A percentile compares a stretch with the other conserved stretches of the same genome.
Conservation (phyloP, 2,888 invertebrate species). For the Lithophane semibrunnea region DNA sequence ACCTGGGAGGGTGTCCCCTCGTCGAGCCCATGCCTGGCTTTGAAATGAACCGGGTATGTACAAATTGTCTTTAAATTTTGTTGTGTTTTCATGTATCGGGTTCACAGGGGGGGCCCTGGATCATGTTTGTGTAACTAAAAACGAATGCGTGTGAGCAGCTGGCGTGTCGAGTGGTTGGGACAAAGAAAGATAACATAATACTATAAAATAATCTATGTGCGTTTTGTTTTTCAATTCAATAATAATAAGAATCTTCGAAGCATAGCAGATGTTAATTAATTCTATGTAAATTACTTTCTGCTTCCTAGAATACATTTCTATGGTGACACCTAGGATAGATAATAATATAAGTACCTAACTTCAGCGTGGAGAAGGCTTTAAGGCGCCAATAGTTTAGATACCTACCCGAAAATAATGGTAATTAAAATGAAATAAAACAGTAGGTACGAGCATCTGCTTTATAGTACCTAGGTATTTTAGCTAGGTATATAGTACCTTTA, state of each 20-base stretch:
- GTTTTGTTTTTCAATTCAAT: conserved; percentile 11
- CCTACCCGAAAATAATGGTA: no score
- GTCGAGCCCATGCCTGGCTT: conserved; percentile 94
- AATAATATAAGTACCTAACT: no score
- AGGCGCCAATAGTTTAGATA: no score
- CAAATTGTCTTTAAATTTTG: conserved; percentile 2
- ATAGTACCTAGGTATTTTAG: not conserved
- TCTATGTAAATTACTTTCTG: conserved; percentile 5
- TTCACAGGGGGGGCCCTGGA: conserved; percentile 11
- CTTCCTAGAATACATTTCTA: conserved; percentile 16
- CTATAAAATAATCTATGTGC: not conserved
- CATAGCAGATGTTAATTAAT: conserved; percentile 14
- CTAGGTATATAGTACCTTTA: no score
- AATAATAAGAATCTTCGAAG: not conserved
- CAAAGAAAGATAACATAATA: conserved; percentile 12
- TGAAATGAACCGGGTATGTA: conserved; percentile 92
- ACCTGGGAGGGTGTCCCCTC: conserved; percentile 93
- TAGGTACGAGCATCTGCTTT: no score
- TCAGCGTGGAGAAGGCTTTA: no score
- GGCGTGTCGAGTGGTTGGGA: not conserved
- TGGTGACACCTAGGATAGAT: not conserved
- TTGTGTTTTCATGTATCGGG: conserved; percentile 28
- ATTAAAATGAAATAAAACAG: no score
- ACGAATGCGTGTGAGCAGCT: not conserved
- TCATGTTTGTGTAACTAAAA: conserved; percentile 13